A percentile compares a stretch with the other conserved stretches of the same genome.
Evolutionary conservation across 2,797 vertebrate genomes (phyloP).

Genomic region (Neomorphus geoffroyi): DNA sequence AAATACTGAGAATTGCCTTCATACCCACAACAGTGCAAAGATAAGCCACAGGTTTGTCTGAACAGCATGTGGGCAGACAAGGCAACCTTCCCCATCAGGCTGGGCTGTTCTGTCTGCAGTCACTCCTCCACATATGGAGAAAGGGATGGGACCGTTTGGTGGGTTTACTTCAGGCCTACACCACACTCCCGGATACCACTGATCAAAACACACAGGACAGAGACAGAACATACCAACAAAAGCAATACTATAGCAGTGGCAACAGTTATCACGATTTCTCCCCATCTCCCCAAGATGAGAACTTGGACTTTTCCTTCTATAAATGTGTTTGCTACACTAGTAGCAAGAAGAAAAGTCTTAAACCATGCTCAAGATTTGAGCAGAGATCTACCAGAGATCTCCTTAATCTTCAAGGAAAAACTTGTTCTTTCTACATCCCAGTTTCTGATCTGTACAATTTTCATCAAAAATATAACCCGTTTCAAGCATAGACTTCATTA

Average conservation of each 20-base stretch:
- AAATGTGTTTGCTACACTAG: background rate
- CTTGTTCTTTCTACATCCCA: background rate
- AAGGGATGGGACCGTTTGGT: background rate
- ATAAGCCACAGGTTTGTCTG: background rate
- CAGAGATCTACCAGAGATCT: background rate
- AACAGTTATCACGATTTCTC: background rate
- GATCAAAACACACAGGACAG: background rate
- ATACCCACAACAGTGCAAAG: rapidly evolving
- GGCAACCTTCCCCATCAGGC: background rate
- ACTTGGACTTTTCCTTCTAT: background rate
- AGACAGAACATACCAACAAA: background rate
- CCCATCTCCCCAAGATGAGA: background rate
- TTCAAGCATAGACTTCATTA: background rate
- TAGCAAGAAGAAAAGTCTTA: background rate
- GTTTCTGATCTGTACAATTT: background rate
- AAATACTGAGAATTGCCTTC: background rate
- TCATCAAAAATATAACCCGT: background rate
- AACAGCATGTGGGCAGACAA: rapidly evolving
- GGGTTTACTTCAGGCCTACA: background rate
- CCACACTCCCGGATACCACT: rapidly evolving
- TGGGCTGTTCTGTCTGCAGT: background rate
- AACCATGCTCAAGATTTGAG: rapidly evolving
- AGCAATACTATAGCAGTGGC: background rate
- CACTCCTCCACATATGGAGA: background rate
- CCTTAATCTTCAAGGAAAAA: background rate